These are phyloP conservation scores for Aphelenchoides fujianensis DNA, from an alignment of 1,140 invertebrate genomes.

Conservation along the genomic window DNA sequence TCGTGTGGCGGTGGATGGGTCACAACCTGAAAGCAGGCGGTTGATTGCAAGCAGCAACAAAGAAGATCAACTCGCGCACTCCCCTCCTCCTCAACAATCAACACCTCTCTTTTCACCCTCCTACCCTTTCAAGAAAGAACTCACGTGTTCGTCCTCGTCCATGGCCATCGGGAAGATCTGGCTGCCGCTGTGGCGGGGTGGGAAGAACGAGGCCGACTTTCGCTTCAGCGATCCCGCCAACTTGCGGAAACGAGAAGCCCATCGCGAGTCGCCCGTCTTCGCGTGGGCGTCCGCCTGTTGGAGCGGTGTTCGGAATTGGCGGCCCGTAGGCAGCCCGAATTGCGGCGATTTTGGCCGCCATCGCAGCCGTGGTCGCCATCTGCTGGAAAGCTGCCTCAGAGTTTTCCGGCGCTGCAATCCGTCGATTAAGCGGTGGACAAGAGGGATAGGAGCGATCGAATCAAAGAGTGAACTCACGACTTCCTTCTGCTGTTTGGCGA, in stretches of 20 bases:
- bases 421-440: too few species aligned
- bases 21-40: too few species aligned
- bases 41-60: too few species aligned
- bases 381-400: slow-evolving; percentile 10
- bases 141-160: too few species aligned
- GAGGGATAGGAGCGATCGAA: background rate
- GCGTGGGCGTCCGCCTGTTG: too few species aligned
- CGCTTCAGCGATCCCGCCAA: background rate
- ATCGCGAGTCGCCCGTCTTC: background rate
- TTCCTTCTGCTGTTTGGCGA: background rate
- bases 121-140: too few species aligned
- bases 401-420: slow-evolving; percentile 7
- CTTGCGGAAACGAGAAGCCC: background rate
- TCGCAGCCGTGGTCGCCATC: background rate
- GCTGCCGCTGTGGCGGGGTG: background rate
- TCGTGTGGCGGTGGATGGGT: too few species aligned
- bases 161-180: too few species aligned
- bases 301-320: background rate
- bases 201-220: slow-evolving; percentile 3
- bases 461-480: too few species aligned
- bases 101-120: background rate
- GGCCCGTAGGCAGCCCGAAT: background rate
- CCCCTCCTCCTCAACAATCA: background rate
- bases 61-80: too few species aligned
- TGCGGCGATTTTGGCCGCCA: background rate